These are phyloP conservation scores for Carpatolechia fugitivella DNA, from an alignment of 2,888 invertebrate species.

Conservation along the genomic window DNA sequence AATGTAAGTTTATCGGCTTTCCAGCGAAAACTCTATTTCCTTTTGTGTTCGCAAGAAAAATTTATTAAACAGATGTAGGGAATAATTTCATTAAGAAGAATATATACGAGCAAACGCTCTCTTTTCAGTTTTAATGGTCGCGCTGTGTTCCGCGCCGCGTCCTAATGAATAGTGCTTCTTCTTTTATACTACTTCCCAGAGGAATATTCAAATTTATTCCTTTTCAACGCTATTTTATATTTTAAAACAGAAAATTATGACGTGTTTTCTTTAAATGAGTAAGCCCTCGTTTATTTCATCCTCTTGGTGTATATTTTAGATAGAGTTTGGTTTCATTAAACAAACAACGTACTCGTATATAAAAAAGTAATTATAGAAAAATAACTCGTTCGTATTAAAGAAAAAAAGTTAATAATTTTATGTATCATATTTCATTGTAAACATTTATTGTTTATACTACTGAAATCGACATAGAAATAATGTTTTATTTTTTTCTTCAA, in stretches of 20 bases:
- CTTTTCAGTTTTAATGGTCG: slow-evolving; percentile 10
- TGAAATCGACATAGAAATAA: no score
- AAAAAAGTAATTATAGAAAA: no score
- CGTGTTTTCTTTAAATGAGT: neutral
- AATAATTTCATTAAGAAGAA: slow-evolving; percentile 10
- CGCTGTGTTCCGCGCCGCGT: neutral
- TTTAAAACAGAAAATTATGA: neutral
- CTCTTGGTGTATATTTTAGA: no score
- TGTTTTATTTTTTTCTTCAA: no score
- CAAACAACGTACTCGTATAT: no score
- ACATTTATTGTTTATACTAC: no score
- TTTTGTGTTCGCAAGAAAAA: neutral
- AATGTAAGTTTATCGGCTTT: no score
- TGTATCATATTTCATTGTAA: no score
- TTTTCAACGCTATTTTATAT: neutral
- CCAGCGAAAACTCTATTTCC: neutral
- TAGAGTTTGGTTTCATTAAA: no score
- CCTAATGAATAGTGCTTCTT: slow-evolving; percentile 36
- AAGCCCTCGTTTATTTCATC: no score
- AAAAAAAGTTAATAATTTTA: no score
- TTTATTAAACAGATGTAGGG: slow-evolving; percentile 1
- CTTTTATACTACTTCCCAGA: slow-evolving; percentile 19
- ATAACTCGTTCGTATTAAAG: no score
- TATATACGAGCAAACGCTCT: neutral
- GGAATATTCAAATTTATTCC: slow-evolving; percentile 7